Base-by-base conservation (phyloP, 1,140 invertebrate genomes). In the Phocides pigmalion region DNA sequence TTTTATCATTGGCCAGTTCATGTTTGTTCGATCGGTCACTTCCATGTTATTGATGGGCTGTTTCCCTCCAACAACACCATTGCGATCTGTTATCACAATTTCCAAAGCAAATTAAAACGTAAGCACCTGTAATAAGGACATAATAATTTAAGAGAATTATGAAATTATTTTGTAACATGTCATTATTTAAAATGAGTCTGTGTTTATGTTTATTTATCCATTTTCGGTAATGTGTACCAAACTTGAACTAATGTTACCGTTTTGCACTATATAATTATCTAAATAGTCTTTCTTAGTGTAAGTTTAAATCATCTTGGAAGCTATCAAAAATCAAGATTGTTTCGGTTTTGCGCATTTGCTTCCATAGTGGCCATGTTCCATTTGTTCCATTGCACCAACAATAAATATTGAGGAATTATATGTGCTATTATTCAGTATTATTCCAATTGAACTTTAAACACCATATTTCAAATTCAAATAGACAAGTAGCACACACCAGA, bases 1-100 rank as follows among this genome's bases (percentile, higher is more conserved):
- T 91, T 91, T 91, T 91, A 91, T 91, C 89, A 91, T 89, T 91
- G 87, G 82, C 79, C 79, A 87, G 85, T 87, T 78, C 76, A 72
- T 88, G 87, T 91, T 89, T 89, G 89, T 83, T 80, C 83, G 81
- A 88, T 89, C 89, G 85, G 81, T 89, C 89, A 89, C 84, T 86
- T 84, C 80, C 78, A 82, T 70, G 72, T 90, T 87, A 90, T 90
- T 85, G 87, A 89, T 88, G 81, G 82, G 68, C 72, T 73, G 71
- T 82, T 84, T 82, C 81, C 78, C 77, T 76, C 66, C 64, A 63
- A 66, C 71, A 62, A 69, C 53, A 66, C 70, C 58, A 67, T 68
- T 74, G 73, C 68, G 59, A 63, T 72, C 68, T 66, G 66, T 66
- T 53, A 64, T 64, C 58, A 70, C 50, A 50, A 58, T 47, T 62